Conservation (phyloP, 2,113 vertebrate species). For the Octodon degus region DNA sequence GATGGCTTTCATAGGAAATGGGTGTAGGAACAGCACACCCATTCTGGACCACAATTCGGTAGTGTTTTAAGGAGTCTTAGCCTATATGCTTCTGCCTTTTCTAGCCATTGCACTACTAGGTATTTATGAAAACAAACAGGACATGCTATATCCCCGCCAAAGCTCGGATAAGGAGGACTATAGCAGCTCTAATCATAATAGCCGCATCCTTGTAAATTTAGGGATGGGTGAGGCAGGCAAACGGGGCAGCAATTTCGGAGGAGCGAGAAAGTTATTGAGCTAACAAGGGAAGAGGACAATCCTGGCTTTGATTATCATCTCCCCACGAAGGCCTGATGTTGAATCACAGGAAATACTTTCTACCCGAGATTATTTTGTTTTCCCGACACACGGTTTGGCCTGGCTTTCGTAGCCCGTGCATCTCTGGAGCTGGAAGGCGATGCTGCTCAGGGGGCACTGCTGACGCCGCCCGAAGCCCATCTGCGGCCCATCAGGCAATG, state of each 20-base stretch:
- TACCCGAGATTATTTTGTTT: conserved; percentile 38
- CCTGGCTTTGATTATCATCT: neutral
- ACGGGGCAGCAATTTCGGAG: neutral
- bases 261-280: neutral
- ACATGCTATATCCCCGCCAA: neutral
- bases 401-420: neutral
- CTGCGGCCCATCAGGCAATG: conserved; percentile 57
- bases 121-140: neutral
- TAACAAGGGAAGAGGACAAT: neutral
- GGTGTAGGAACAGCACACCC: neutral
- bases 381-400: neutral
- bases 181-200: neutral
- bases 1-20: neutral
- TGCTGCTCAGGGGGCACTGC: neutral
- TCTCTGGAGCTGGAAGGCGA: neutral
- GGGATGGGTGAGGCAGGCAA: fast-evolving
- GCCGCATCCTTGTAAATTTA: neutral
- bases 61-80: neutral
- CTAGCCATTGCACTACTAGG: neutral
- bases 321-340: neutral
- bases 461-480: neutral
- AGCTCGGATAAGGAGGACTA: neutral
- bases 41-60: neutral
- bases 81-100: neutral
- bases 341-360: neutral